These are phyloP conservation scores for Dryas iulia DNA, from an alignment of 1,140 invertebrate species.

Conservation along the genomic window DNA sequence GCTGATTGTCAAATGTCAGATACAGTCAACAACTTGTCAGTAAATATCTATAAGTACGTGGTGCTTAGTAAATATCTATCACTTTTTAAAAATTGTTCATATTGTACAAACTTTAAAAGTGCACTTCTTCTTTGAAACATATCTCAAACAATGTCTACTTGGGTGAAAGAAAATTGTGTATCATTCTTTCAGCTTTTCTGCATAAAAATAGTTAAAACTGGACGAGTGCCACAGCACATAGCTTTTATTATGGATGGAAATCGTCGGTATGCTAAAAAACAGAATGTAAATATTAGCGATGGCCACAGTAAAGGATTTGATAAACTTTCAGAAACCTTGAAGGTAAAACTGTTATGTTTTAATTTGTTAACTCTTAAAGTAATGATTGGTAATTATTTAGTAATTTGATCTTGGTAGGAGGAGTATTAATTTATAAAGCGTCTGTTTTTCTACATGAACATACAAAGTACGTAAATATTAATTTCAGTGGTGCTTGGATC, in stretches of 20 bases:
- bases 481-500: conserved; percentile 84
- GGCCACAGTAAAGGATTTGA: conserved; percentile 97
- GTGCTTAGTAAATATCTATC: no score
- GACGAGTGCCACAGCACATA: conserved; percentile 93
- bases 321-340: conserved; percentile 95
- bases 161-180: conserved; percentile 88
- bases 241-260: conserved; percentile 99
- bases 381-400: neutral
- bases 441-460: neutral
- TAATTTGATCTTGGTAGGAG: neutral
- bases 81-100: neutral
- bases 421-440: neutral
- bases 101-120: neutral
- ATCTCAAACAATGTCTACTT: conserved; percentile 53
- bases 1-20: neutral
- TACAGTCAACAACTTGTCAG: neutral
- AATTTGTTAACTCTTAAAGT: neutral
- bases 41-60: conserved; percentile 2
- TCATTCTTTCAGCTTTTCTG: conserved; percentile 89
- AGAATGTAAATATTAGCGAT: conserved; percentile 86
- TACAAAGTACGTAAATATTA: neutral
- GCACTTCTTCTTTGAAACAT: neutral
- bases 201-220: conserved; percentile 89
- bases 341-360: conserved; percentile 61
- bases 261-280: conserved; percentile 94